Evolutionary conservation across 2,888 invertebrate species (phyloP).

Genomic region (Rotaria magnacalcarata): DNA sequence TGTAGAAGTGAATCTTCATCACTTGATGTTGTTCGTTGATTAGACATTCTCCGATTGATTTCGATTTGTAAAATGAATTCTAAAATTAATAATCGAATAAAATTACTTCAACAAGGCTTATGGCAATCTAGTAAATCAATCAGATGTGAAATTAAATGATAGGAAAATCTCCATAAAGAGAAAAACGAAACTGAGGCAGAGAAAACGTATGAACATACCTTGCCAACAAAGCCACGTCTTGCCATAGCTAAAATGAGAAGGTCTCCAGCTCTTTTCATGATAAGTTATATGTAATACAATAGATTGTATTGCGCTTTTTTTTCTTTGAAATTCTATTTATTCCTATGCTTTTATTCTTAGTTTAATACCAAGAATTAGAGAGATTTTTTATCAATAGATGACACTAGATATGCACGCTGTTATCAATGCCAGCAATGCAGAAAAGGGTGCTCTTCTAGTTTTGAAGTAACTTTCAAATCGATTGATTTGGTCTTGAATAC

Average conservation of each 20-base stretch:
- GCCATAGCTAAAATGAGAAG: background rate
- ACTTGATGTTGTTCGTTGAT: background rate
- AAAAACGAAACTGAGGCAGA: background rate
- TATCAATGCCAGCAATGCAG: too few relatives aligned
- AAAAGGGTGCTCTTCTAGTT: too few relatives aligned
- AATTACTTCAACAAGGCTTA: background rate
- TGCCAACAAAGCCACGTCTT: background rate
- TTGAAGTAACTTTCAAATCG: too few relatives aligned
- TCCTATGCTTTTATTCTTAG: background rate
- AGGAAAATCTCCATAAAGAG: too few relatives aligned
- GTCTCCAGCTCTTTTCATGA: background rate
- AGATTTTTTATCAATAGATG: background rate
- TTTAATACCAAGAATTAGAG: background rate
- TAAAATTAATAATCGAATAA: background rate
- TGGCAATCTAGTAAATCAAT: too few relatives aligned
- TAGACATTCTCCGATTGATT: background rate
- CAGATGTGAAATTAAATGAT: too few relatives aligned
- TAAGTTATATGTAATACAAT: background rate
- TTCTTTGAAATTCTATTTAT: background rate
- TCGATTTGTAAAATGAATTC: background rate
- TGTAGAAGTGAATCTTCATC: conserved; percentile 94
- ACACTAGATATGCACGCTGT: background rate
- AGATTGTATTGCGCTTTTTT: background rate
- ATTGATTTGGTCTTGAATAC: too few relatives aligned
- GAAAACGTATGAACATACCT: background rate